Percentiles rank a stretch among this genome's conserved stretches.
phyloP scores from a whole-genome alignment of 1,140 invertebrate genomes.

The Archivesica marissinica region DNA sequence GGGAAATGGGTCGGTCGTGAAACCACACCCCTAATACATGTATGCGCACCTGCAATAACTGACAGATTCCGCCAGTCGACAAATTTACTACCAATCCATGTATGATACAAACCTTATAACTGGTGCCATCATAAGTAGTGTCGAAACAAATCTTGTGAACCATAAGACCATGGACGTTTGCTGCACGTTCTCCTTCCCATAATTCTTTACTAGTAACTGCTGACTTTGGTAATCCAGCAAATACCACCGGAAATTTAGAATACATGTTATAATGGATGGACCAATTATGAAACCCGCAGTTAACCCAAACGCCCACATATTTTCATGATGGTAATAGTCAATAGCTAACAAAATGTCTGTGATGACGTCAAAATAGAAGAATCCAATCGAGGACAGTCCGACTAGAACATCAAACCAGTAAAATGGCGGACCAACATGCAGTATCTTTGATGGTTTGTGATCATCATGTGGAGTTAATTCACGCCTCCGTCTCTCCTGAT shows the following conservation, averaged over 20 bases:
- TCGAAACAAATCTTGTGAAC: slow-evolving; percentile 39
- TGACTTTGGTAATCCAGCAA: slow-evolving; percentile 56
- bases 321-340: slow-evolving; percentile 41
- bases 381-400: slow-evolving; percentile 49
- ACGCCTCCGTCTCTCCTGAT: not conserved
- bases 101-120: slow-evolving; percentile 43
- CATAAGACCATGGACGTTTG: slow-evolving; percentile 14
- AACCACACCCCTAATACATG: no score
- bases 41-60: no score
- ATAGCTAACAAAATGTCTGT: slow-evolving; percentile 49
- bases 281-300: slow-evolving; percentile 45
- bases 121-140: slow-evolving; percentile 58
- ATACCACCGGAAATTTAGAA: slow-evolving; percentile 55
- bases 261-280: slow-evolving; percentile 36
- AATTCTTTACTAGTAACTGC: slow-evolving; percentile 29
- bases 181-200: slow-evolving; percentile 29
- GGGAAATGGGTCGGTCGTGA: no score
- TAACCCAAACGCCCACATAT: slow-evolving; percentile 4
- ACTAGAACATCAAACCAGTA: slow-evolving; percentile 34
- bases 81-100: no score
- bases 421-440: slow-evolving; percentile 29
- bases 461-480: slow-evolving; percentile 31
- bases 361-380: slow-evolving; percentile 59
- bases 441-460: not conserved
- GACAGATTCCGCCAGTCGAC: no score